Conservation (phyloP, 2,888 invertebrate genomes). For the Agonopterix arenella region DNA sequence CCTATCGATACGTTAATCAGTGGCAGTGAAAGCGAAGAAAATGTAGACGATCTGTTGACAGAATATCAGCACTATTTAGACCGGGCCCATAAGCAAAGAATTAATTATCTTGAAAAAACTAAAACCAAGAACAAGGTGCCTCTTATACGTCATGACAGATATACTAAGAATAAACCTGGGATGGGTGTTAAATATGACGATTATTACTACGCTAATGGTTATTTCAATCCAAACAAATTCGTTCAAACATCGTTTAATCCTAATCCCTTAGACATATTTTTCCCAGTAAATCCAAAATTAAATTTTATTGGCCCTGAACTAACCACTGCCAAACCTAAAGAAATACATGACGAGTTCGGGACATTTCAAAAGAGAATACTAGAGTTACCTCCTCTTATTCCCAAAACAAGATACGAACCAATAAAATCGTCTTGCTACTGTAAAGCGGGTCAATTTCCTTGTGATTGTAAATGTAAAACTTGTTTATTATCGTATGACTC, state of each 20-base stretch:
- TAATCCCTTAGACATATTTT: constrained; percentile 42
- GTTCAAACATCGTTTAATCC: constrained; percentile 15
- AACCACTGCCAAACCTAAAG: constrained; percentile 15
- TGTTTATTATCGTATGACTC: constrained; percentile 34
- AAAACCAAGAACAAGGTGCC: constrained; percentile 62
- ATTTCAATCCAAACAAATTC: constrained; percentile 29
- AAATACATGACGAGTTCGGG: constrained; percentile 23
- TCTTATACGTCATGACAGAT: constrained; percentile 42
- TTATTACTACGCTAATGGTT: constrained; percentile 27
- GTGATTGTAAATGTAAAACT: constrained; percentile 51
- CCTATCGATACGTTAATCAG: constrained; percentile 32
- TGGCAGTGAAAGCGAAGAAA: constrained; percentile 56
- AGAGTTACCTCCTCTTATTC: constrained; percentile 18
- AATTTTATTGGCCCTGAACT: constrained; percentile 26
- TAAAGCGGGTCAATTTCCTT: constrained; percentile 39
- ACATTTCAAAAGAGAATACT: constrained; percentile 24
- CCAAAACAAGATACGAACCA: constrained; percentile 22
- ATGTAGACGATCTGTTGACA: constrained; percentile 50
- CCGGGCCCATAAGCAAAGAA: constrained; percentile 55
- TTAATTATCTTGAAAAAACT: constrained; percentile 42
- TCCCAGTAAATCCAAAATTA: constrained; percentile 33
- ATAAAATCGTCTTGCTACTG: constrained; percentile 44
- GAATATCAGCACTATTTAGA: constrained; percentile 64
- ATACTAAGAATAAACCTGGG: constrained; percentile 33
- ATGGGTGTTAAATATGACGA: constrained; percentile 27